Conservation (phyloP, 2,113 vertebrate species). For the Phyllostomus hastatus region DNA sequence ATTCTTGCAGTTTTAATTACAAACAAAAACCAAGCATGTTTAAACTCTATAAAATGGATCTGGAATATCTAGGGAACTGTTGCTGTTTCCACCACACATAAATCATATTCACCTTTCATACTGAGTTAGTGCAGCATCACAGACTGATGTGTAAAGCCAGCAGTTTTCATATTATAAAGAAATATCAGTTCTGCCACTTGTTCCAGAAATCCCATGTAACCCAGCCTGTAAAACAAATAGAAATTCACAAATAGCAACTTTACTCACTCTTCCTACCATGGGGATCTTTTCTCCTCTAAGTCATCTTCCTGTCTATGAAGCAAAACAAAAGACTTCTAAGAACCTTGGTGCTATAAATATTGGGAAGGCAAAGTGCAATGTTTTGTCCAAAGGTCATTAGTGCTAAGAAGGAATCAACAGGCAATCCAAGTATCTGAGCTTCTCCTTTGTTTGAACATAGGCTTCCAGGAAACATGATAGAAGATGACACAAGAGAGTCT, state of each 20-base stretch:
- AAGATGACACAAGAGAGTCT: not conserved
- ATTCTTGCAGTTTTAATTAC: constrained; percentile 66
- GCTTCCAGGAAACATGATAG: not conserved
- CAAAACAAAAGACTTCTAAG: not conserved
- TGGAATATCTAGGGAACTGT: constrained; percentile 15
- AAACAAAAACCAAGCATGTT: constrained; percentile 64
- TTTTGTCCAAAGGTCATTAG: not conserved
- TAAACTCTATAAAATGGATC: constrained; percentile 51
- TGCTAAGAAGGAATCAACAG: not conserved
- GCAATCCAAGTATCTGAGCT: not conserved
- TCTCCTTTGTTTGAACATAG: not conserved
- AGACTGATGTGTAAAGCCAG: not conserved
- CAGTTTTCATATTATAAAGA: constrained; percentile 7
- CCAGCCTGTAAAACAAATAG: not conserved
- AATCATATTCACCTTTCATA: constrained; percentile 45
- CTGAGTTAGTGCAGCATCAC: not conserved
- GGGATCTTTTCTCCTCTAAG: not conserved
- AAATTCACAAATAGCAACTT: constrained; percentile 7
- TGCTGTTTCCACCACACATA: constrained; percentile 35
- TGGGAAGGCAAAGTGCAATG: not conserved
- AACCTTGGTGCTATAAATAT: not conserved
- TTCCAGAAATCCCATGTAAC: not conserved
- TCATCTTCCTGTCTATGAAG: not conserved
- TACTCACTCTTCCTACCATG: not conserved
- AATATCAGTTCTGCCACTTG: constrained; percentile 31